phyloP scores from a whole-genome alignment of 1,140 invertebrate genomes.

The Branchinecta lindahli region DNA sequence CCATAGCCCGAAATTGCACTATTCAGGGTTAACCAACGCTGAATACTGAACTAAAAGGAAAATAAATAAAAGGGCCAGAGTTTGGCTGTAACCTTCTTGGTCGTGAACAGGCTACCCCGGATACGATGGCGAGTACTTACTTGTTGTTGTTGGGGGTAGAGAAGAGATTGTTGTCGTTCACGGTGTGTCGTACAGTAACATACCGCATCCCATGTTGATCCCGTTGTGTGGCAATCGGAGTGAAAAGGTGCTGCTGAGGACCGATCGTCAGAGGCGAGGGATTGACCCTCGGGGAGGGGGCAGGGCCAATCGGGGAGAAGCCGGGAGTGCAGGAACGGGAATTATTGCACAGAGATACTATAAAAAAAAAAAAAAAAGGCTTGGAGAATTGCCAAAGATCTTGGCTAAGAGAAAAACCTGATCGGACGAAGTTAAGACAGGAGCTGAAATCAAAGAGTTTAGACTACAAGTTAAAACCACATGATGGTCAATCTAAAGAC shows the following conservation, averaged over 20 bases:
- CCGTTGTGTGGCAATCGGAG: constrained; percentile 46
- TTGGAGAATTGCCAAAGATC: too few species aligned
- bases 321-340: constrained; percentile 75
- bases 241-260: constrained; percentile 59
- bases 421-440: too few species aligned
- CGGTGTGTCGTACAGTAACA: background rate
- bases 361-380: constrained; percentile 24
- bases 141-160: background rate
- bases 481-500: too few species aligned
- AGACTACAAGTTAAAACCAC: too few species aligned
- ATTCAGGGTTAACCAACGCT: too few species aligned
- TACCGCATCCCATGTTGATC: background rate
- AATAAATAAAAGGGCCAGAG: too few species aligned
- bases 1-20: too few species aligned
- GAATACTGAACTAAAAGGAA: too few species aligned
- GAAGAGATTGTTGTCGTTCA: background rate
- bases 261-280: constrained; percentile 39
- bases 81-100: too few species aligned
- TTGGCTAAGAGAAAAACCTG: too few species aligned
- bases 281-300: constrained; percentile 47
- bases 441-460: too few species aligned
- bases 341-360: constrained; percentile 69
- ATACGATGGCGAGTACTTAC: background rate
- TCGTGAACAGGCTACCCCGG: too few species aligned
- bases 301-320: constrained; percentile 58